phyloP scores from a whole-genome alignment of 2,888 invertebrate species.

The Hemaris fuciformis region DNA sequence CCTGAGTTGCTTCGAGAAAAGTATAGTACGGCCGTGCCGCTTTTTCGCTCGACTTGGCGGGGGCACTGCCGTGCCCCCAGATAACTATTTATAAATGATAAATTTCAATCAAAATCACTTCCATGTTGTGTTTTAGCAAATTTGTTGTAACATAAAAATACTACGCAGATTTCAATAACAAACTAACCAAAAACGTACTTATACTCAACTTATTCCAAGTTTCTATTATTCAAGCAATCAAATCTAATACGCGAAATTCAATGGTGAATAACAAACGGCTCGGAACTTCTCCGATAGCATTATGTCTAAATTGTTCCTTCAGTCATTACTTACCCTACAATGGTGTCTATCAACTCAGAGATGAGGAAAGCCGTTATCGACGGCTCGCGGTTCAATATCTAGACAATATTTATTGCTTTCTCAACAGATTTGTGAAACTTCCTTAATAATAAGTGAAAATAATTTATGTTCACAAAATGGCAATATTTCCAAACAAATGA shows the following conservation, averaged over 20 bases:
- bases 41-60: too few relatives aligned
- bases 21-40: too few relatives aligned
- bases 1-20: too few relatives aligned
- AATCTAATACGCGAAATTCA: conserved; percentile 16
- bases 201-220: not conserved
- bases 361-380: conserved; percentile 57
- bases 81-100: too few relatives aligned
- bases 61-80: too few relatives aligned
- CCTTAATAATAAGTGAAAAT: not conserved
- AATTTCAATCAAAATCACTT: too few relatives aligned
- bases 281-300: conserved; percentile 39
- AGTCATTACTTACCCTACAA: conserved; percentile 59
- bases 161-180: too few relatives aligned
- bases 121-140: too few relatives aligned
- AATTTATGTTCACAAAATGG: not conserved
- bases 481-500: not conserved
- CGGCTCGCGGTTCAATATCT: conserved; percentile 26
- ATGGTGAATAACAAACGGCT: conserved; percentile 34
- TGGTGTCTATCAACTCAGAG: conserved; percentile 61
- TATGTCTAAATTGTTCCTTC: conserved; percentile 28
- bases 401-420: conserved; percentile 14
- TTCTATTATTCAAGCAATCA: not conserved
- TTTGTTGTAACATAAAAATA: too few relatives aligned
- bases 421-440: conserved; percentile 4
- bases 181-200: not conserved